phyloP scores from a whole-genome alignment of 2,888 invertebrate species.

The Cremastobaeus sp. region DNA sequence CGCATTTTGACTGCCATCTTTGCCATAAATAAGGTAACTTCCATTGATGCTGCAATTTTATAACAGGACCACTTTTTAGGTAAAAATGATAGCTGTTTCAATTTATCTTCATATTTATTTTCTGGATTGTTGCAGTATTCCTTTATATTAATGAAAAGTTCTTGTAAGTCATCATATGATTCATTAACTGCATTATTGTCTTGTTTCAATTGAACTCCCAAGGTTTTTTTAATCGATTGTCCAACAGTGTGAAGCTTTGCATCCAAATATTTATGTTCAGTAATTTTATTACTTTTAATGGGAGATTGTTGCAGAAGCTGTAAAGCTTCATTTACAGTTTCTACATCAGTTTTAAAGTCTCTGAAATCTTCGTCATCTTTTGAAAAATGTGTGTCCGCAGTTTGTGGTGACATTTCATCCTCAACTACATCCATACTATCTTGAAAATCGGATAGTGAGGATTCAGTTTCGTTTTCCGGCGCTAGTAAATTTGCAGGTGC shows the following conservation, averaged over 20 bases:
- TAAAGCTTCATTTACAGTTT: constrained; percentile 18
- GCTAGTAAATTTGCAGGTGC: too few relatives aligned
- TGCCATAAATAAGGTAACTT: constrained; percentile 20
- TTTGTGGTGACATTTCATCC: too few relatives aligned
- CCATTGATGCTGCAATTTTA: constrained; percentile 14
- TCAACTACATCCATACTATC: too few relatives aligned
- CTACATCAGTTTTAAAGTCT: too few relatives aligned
- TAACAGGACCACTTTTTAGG: constrained; percentile 14
- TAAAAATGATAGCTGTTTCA: constrained; percentile 10
- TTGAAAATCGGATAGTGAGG: too few relatives aligned
- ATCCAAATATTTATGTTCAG: constrained; percentile 13
- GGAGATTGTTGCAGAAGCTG: constrained; percentile 14
- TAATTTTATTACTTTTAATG: neutral
- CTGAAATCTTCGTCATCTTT: too few relatives aligned
- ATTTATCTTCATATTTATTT: constrained; percentile 20
- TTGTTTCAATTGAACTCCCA: constrained; percentile 7
- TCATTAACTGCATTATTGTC: constrained; percentile 4
- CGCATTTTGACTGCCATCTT: constrained; percentile 11
- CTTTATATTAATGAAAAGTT: constrained; percentile 23
- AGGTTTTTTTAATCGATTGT: constrained; percentile 8
- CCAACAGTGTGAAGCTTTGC: constrained; percentile 12
- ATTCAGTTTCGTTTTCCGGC: too few relatives aligned
- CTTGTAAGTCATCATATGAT: constrained; percentile 17
- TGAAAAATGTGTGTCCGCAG: too few relatives aligned
- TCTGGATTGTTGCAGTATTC: constrained; percentile 5